These are phyloP conservation scores for Ceratothoa steindachneri DNA, from an alignment of 2,888 invertebrate species.

Conservation along the genomic window DNA sequence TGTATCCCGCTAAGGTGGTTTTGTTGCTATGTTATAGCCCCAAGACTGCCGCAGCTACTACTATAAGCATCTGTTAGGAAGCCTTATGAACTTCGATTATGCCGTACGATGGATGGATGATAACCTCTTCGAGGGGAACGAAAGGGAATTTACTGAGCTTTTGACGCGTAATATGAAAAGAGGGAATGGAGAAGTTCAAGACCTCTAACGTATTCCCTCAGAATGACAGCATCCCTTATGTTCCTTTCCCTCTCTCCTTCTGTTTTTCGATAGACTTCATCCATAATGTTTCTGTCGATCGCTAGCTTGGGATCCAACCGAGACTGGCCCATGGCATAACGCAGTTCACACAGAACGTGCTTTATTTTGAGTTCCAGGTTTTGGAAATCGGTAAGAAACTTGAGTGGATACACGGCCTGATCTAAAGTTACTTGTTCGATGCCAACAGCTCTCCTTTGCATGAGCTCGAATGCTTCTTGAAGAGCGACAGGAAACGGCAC, in stretches of 20 bases:
- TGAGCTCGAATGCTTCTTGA: slow-evolving; percentile 62
- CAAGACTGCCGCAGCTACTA: background rate
- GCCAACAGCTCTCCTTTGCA: slow-evolving; percentile 69
- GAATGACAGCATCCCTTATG: slow-evolving; percentile 62
- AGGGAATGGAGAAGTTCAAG: slow-evolving; percentile 60
- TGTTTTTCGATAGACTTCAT: slow-evolving; percentile 52
- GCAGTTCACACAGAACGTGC: slow-evolving; percentile 66
- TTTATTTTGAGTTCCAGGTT: slow-evolving; percentile 62
- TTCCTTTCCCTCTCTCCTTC: slow-evolving; percentile 55
- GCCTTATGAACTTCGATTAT: background rate
- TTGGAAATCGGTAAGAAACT: slow-evolving; percentile 58
- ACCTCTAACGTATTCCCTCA: slow-evolving; percentile 62
- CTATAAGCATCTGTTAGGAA: background rate
- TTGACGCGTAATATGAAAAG: slow-evolving; percentile 50
- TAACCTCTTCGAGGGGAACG: background rate
- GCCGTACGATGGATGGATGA: too few species aligned
- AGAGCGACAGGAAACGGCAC: slow-evolving; percentile 58
- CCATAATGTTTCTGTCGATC: slow-evolving; percentile 53
- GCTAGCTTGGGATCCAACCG: slow-evolving; percentile 56
- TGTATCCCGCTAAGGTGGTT: too few species aligned
- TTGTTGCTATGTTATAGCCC: background rate
- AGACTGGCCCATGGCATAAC: slow-evolving; percentile 59
- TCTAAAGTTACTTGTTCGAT: slow-evolving; percentile 64
- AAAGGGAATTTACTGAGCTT: background rate
- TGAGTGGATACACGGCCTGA: slow-evolving; percentile 56